phyloP scores from a whole-genome alignment of 2,888 invertebrate species.

The Leistus spinibarbis region DNA sequence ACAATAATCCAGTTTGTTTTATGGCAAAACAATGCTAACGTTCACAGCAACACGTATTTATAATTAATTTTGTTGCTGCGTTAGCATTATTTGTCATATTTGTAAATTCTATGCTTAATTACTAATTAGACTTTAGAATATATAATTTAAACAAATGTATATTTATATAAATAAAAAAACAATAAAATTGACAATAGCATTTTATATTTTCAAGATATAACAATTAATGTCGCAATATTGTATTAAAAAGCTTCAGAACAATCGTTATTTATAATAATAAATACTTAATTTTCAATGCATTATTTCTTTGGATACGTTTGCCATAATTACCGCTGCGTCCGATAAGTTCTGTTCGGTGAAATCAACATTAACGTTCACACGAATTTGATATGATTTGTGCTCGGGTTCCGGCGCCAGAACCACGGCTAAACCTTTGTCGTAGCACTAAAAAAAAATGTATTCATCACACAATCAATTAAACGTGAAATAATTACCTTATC shows the following conservation, averaged over 20 bases:
- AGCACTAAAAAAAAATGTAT: constrained; percentile 12
- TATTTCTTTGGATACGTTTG: not conserved
- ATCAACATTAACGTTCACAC: constrained; percentile 12
- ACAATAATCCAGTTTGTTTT: too few species aligned
- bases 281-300: not conserved
- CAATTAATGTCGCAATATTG: too few species aligned
- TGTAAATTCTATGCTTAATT: too few species aligned
- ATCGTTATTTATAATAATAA: not conserved
- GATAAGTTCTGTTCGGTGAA: not conserved
- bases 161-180: too few species aligned
- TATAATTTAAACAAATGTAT: too few species aligned
- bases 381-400: constrained; percentile 13
- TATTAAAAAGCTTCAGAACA: not conserved
- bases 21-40: too few species aligned
- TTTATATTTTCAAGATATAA: too few species aligned
- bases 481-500: not conserved
- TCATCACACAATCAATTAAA: not conserved
- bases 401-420: not conserved
- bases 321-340: not conserved
- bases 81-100: too few species aligned
- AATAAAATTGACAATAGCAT: too few species aligned
- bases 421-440: constrained; percentile 1
- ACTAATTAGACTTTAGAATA: too few species aligned
- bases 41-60: too few species aligned
- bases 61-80: too few species aligned